These are phyloP conservation scores for Cephus rjabovi DNA, from an alignment of 2,888 invertebrate genomes.

Conservation along the genomic window DNA sequence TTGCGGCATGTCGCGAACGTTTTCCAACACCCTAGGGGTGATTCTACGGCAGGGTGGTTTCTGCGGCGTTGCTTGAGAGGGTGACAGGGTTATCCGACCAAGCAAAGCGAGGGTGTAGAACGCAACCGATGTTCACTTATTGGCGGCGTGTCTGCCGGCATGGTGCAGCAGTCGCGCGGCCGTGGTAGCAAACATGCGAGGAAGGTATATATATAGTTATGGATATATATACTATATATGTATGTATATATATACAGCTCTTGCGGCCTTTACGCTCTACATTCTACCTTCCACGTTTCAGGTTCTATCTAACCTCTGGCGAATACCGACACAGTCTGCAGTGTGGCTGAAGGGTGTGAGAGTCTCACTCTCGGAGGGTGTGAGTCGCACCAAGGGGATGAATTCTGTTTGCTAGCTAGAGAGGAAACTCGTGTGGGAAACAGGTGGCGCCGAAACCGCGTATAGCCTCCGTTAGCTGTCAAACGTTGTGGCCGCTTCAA, in stretches of 20 bases:
- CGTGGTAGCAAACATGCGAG: background rate
- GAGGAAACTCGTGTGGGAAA: slow-evolving; percentile 42
- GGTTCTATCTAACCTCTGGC: slow-evolving; percentile 29
- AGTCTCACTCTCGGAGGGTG: slow-evolving; percentile 2
- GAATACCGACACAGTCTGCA: slow-evolving; percentile 5
- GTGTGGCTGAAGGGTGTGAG: slow-evolving; percentile 11
- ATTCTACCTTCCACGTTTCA: slow-evolving; percentile 27
- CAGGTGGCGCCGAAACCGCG: slow-evolving; percentile 63
- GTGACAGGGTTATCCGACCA: slow-evolving; percentile 13
- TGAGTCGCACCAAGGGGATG: slow-evolving; percentile 33
- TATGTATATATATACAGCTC: slow-evolving; percentile 30
- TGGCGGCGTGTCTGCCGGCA: slow-evolving; percentile 65
- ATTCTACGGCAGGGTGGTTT: background rate
- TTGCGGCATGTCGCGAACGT: slow-evolving; percentile 47
- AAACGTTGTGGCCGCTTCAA: slow-evolving; percentile 64
- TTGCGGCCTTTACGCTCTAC: slow-evolving; percentile 37
- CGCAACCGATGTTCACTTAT: slow-evolving; percentile 66
- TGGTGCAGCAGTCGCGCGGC: slow-evolving; percentile 45
- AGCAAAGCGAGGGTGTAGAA: slow-evolving; percentile 55
- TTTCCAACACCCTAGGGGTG: slow-evolving; percentile 2
- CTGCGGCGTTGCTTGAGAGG: background rate
- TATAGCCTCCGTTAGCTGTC: slow-evolving; percentile 55
- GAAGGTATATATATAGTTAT: slow-evolving; percentile 9
- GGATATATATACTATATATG: slow-evolving; percentile 1
- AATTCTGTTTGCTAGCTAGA: slow-evolving; percentile 30